Base-by-base conservation (phyloP, 2,797 vertebrate genomes). In the Enteromius mattozi region DNA sequence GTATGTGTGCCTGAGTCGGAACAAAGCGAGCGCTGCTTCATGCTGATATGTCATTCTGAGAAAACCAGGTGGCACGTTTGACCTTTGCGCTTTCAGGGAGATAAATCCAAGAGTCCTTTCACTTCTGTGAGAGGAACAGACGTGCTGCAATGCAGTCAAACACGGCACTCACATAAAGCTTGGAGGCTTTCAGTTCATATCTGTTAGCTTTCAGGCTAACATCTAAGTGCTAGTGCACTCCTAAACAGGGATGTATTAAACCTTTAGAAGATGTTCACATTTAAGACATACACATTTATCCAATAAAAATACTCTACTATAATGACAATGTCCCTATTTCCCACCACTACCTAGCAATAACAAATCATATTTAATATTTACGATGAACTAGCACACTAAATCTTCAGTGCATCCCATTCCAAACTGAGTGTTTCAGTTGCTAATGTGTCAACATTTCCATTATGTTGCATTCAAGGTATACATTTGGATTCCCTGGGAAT, bases 61-160 rank as follows among this genome's bases (percentile, higher is more conserved):
- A 78, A 51, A 75, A 85, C 78, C 78, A 80, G 77, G 83, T 80
- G 69, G 70, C 54, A 75, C 30, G 33, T 80, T 69, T 78, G 75
- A 82, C 68, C 68, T 82, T 76, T n/a, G 21, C 6, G n/a, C 42
- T 75, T 51, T 75, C 19, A 14, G 40, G 78, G 66, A 78, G 78
- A 68, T 69, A 37, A 70, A 84, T 78, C 80, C 80, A 35, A 65
- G 27, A 65, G 42, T 54, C 45, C 63, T 54, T 68, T 76, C 56
- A 42, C 84, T 76, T 13, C 47, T 54, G 27, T 54, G 78, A 45
- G 49, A 45, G 5, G 17, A 49, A 42, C 59, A 83, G 27, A 54
- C 33, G 8, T 45, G 8, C 72, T 77, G 71, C 81, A 51, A 40
- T 66, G 81, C 71, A 82, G 59, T 49, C 59, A 65, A 47, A 24